A percentile compares a stretch with the other conserved stretches of the same genome.
phyloP scores from a whole-genome alignment of 2,113 vertebrate genomes.

The Oncorhynchus tshawytscha region DNA sequence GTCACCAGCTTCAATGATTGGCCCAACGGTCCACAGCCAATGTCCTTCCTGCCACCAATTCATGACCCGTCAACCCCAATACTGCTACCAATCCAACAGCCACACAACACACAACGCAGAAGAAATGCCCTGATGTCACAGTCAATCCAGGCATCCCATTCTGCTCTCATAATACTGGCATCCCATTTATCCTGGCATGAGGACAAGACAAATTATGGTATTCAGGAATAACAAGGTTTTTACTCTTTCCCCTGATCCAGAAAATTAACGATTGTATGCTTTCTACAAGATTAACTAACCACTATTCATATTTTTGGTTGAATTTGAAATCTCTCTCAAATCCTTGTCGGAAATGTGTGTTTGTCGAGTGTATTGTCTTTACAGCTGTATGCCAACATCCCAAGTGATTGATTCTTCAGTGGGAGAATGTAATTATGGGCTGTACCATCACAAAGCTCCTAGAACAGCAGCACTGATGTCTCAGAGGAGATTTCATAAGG shows the following conservation, averaged over 20 bases:
- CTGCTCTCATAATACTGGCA: slow-evolving; percentile 69
- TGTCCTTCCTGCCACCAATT: slow-evolving; percentile 71
- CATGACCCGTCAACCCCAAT: slow-evolving; percentile 76
- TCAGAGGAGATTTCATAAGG: not conserved
- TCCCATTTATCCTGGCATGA: slow-evolving; percentile 65
- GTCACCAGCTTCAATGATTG: slow-evolving; percentile 69
- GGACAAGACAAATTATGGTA: slow-evolving; percentile 40
- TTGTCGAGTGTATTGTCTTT: not conserved
- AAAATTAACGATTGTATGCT: too few relatives aligned
- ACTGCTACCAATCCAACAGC: slow-evolving; percentile 72
- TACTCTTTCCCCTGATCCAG: slow-evolving; percentile 29
- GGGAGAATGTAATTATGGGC: not conserved
- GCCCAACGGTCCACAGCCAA: slow-evolving; percentile 64
- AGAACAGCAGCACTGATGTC: not conserved
- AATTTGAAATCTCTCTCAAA: not conserved
- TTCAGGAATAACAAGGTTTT: slow-evolving; percentile 51
- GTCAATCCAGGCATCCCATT: slow-evolving; percentile 68
- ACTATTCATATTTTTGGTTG: not conserved
- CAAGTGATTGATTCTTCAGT: not conserved
- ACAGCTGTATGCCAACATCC: not conserved
- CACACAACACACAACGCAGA: slow-evolving; percentile 47
- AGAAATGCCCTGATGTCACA: slow-evolving; percentile 69
- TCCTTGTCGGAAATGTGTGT: not conserved
- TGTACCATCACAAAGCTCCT: not conserved
- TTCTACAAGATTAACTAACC: too few relatives aligned